Evolutionary conservation across 2,797 vertebrate species (phyloP), one percentile per base, ranked within the genome.

Genomic region (Lerista edwardsae): DNA sequence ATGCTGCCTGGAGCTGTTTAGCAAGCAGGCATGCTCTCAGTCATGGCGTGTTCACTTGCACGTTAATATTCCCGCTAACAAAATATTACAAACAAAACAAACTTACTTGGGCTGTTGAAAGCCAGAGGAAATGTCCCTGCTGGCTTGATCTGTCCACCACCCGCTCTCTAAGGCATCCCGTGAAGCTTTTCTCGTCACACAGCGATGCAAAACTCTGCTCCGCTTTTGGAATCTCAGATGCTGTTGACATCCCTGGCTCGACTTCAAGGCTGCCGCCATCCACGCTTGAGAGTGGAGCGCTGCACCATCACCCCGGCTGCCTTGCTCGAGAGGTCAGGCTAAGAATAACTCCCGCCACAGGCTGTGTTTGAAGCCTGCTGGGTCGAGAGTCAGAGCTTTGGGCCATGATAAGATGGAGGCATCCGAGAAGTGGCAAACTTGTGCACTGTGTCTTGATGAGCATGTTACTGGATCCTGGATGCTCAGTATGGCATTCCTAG

Each of bases 281-380:
- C 15, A n/a, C 12, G 5, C 27, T 17, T 15, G 59, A 25, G 41
- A 17, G 57, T 1, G 0, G 0, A 2, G 41, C 6, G 69, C 15
- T 75, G 31, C 75, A 75, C 62, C 21, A 51, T 15, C 0, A 0
- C 79, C 1, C 55, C 1, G 1, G 55, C 65, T 81, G 84, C 73
- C 79, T 51, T 3, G 39, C 31, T 8, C 1, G 0, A 34, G 76
- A 69, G 47, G 31, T 19, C 0, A 15, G 51, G 34, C 64, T 31
- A 9, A 29, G 83, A 67, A 76, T 34, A 69, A 39, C 59, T 0
- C 3, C 78, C 21, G 6, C 4, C 62, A 14, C 1, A 10, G 19
- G n/a, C 68, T 57, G 1, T 3, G 7, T 19, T 17, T 77, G 8
- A 1, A 0, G 2, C 51, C 68, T 0, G 2, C 76, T 1, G 0